Base-by-base conservation (phyloP, 2,888 invertebrate genomes). In the Bombyx huttoni region DNA sequence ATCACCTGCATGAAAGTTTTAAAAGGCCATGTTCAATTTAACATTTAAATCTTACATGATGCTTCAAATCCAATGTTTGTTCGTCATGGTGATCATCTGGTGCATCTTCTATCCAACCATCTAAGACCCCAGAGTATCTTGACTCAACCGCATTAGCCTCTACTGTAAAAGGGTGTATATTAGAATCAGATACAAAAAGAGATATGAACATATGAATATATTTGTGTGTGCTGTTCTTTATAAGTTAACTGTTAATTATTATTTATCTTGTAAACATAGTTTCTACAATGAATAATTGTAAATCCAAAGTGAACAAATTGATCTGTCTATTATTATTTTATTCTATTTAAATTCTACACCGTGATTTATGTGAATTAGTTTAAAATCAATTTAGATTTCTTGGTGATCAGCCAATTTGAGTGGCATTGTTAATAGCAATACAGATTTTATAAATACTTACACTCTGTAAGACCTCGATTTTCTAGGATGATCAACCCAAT, bases 401-500 rank as follows among this genome's bases (percentile, higher is more conserved):
- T 40, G 33, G 14, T 24, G 9, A 33, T 48, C 7, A 14, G 10
- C 12, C 14, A 13, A 48, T 14, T 13, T 14, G 6, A 24, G 33
- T 24, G 24, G 33, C 14, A 33, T 48, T 24, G 48, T 33, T 48
- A 48, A 33, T 3, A 40, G 40, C 12, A 40, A 40, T 40, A 6
- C 3, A 12, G 12, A 40, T 49, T 13, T 40, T 40, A 13, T 50
- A 50, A 5, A 55, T 65, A 90, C 92, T 92, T 81, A 95, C 95
- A 91, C 77, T 95, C 94, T 50, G 92, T 91, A 47, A 93, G 86
- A 46, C 95, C 95, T 70, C 94, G 91, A 73, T 95, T 93, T 81
- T 95, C 94, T 54, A 94, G 80, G 64, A 95, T 93, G 56, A 95
- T 94, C 51, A 96, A 78, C 54, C 94, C 94, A 71, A 95, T 91